Evolutionary conservation across 2,888 invertebrate species (phyloP), one percentile per base, ranked within the genome.

Genomic region (Coleophora flavipennella): DNA sequence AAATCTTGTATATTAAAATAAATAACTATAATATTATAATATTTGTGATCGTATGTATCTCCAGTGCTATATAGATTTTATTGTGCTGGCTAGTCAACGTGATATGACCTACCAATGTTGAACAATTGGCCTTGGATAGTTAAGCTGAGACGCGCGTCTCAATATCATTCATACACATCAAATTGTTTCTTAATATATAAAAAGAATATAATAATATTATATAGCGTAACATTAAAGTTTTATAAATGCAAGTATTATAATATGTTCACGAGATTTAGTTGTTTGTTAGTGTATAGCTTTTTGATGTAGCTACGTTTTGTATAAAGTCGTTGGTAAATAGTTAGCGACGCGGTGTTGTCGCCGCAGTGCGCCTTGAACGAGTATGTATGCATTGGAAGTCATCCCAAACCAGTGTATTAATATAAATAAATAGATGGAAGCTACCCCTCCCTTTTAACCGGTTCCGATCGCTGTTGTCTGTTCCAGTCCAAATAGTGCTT

Each of bases 151-250:
- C 27, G 29, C 1, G 28, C 57, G 59, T 60, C 68, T 62, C 61
- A 51, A 78, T 77, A 79, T 77, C 77, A 78, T 69, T 62, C 65
- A 59, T 71, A 79, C 78, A 79, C 78, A 78, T 80, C 79, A 77
- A 51, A 28, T 71, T 57, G 65, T 70, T 74, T 69, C 72, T 65
- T 62, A 66, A 66, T 65, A 53, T 61, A 54, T 43, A 54, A 67
- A 62, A 60, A 56, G 55, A 51, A 51, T 47, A 31, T 36, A 53
- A 57, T 54, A 51, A 50, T 50, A 46, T 57, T 58, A 65, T 62
- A 58, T 57, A 62, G 58, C 57, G 51, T 55, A 58, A 57, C 53
- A 57, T 62, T 55, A 58, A 57, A 53, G 57, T 62, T 65, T 63
- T 63, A 62, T 67, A 60, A 51, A 63, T 50, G 55, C 59, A 50